Base-by-base conservation (phyloP, 64 coral and sea anemone species). In the Stichodactyla helianthus region DNA sequence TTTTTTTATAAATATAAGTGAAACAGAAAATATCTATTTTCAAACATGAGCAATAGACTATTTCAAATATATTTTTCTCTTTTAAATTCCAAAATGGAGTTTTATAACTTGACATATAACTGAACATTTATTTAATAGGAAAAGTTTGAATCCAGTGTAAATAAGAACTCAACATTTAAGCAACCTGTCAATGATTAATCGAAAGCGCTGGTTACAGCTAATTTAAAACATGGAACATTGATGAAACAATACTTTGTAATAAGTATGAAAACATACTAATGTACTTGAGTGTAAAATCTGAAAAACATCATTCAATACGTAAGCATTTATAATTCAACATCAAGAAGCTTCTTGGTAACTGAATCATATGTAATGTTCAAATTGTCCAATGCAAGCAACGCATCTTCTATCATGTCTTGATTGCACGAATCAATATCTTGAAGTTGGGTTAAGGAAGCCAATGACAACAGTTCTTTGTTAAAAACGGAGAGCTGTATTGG, bases 321-420 rank as follows among this genome's bases (percentile, higher is more conserved):
- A 11, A 62, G 18, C 59, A 15, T 62, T 20, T 62, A 20, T 62
- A 62, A 15, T 62, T 62, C 59, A 62, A 17, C 16, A 62, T 62
- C 8, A 62, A 62, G 59, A 62, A 62, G 59, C 59, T 62, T 62
- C 59, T 62, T 44, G 59, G 59, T 62, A 58, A 83, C 82, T 22
- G 82, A 83, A 53, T 56, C 13, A 53, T 83, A 59, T 54, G 18
- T 83, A 13, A 83, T 83, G 82, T 83, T 83, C 82, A 83, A 83
- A 9, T 53, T 55, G 82, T 83, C 82, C 52, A 83, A 56, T 83
- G 20, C 10, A 83, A 56, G 82, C 82, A 83, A 83, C 17, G 26
- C 82, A 83, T 83, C 82, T 83, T 83, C n/a, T 83, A 83, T 83
- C 58, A 83, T 83, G 53, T 83, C 82, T 55, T 82, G 51, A 82